Evolutionary conservation across 2,888 invertebrate genomes (phyloP), one percentile per base, ranked within the genome.

Genomic region (Heteropelma amictum): DNA sequence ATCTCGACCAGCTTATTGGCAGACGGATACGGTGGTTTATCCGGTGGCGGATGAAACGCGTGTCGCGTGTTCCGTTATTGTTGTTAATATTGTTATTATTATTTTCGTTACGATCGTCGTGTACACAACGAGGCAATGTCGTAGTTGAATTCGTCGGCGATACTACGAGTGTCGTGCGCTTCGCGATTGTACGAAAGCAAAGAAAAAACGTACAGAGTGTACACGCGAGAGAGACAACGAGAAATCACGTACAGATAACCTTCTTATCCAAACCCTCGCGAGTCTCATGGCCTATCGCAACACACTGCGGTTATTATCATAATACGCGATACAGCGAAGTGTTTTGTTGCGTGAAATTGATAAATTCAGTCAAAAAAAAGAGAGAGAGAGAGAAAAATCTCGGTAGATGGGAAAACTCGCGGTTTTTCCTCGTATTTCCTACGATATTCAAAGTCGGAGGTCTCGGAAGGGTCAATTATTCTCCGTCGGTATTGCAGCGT

Each of bases 211-310:
- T 30, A 64, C 35, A 21, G 17, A 63, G 40, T n/a, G n/a, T n/a
- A n/a, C n/a, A n/a, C n/a, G n/a, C 28, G 17, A 38, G 38, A 49
- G 38, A 56, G 47, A 49, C 33, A 19, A n/a, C 53, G 26, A 56
- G 30, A 38, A 19, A 42, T 42, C 14, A n/a, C 38, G 38, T 12
- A 28, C 19, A 21, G 72, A 72, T 72, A 72, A 67, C 67, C 72
- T 72, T 68, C 61, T 72, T 72, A 72, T 72, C 68, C 68, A 56
- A 63, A 68, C 38, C 47, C 12, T 7, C 47, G 35, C 53, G 28
- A 47, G 53, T 14, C 33, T 42, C 71, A 61, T 51, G 61, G 35
- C 35, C 45, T 23, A 47, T 45, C 45, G 35, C 47, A 26, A 28
- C 23, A 58, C 21, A 28, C 47, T 28, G 21, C 35, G 21, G 10